Evolutionary conservation across 2,113 vertebrate species (phyloP).

Genomic region (Phyllostomus discolor): DNA sequence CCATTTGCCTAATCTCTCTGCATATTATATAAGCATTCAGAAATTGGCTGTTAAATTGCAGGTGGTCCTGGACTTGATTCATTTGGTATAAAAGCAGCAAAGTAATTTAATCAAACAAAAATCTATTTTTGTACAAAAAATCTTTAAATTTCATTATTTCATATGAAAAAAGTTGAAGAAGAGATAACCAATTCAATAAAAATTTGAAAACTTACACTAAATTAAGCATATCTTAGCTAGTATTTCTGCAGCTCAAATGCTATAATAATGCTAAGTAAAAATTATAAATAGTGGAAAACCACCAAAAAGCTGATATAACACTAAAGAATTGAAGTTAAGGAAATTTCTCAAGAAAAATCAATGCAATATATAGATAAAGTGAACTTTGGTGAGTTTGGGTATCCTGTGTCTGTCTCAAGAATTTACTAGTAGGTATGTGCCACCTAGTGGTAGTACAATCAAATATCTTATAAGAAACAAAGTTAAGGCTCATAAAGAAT

Average conservation of each 20-base stretch:
- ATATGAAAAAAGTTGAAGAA: not conserved
- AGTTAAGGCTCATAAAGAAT: not conserved
- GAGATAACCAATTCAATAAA: not conserved
- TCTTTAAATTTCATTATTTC: not conserved
- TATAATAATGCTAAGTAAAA: constrained; percentile 2
- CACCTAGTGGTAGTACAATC: constrained; percentile 72
- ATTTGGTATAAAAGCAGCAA: not conserved
- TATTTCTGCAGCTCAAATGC: not conserved
- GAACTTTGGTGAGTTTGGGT: not conserved
- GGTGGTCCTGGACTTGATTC: not conserved
- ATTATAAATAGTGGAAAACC: not conserved
- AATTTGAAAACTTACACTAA: not conserved
- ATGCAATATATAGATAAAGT: not conserved
- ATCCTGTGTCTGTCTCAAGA: not conserved
- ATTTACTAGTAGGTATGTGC: constrained; percentile 62
- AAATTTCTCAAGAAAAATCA: not conserved
- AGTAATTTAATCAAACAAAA: constrained; percentile 24
- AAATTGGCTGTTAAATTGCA: not conserved
- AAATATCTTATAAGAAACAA: not conserved
- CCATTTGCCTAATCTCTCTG: not conserved
- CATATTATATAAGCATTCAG: not conserved
- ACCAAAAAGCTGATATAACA: not conserved
- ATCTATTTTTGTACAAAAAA: not conserved
- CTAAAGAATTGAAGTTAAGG: not conserved
- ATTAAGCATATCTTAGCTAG: not conserved